Conservation (phyloP, 2,888 invertebrate genomes). For the Dexiosoma caninum region DNA sequence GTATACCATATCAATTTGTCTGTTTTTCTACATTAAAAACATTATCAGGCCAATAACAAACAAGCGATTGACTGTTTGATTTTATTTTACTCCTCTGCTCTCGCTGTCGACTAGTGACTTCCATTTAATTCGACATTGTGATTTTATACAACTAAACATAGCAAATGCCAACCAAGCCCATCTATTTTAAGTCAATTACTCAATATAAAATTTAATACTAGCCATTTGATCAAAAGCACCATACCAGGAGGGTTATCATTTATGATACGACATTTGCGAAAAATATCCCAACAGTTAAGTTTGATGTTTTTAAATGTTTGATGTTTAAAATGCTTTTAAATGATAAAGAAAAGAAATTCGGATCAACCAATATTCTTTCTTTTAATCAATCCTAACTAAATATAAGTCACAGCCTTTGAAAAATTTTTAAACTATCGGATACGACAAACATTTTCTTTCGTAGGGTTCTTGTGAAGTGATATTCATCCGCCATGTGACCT, state of each 20-base stretch:
- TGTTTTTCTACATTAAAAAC: slow-evolving; percentile 7
- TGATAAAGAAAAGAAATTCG: too few relatives aligned
- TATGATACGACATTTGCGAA: not conserved
- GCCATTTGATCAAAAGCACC: not conserved
- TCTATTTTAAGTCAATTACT: slow-evolving; percentile 28
- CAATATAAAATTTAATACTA: slow-evolving; percentile 12
- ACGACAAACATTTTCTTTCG: too few relatives aligned
- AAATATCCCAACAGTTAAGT: too few relatives aligned
- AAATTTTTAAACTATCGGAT: too few relatives aligned
- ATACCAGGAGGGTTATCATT: not conserved
- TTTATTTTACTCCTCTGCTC: not conserved
- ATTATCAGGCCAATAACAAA: slow-evolving; percentile 24
- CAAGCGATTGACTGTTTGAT: slow-evolving; percentile 18
- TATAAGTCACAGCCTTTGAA: too few relatives aligned
- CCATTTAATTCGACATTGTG: not conserved
- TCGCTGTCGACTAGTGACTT: not conserved
- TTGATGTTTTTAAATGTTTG: too few relatives aligned
- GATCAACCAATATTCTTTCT: too few relatives aligned
- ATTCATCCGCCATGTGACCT: too few relatives aligned
- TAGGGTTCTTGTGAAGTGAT: too few relatives aligned
- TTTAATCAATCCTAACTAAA: too few relatives aligned
- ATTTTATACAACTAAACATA: slow-evolving; percentile 3
- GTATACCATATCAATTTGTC: slow-evolving; percentile 41
- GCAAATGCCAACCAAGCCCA: slow-evolving; percentile 56
- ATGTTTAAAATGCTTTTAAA: too few relatives aligned